Evolutionary conservation across 2,797 vertebrate genomes (phyloP).

Genomic region (Hemibagrus guttatus): DNA sequence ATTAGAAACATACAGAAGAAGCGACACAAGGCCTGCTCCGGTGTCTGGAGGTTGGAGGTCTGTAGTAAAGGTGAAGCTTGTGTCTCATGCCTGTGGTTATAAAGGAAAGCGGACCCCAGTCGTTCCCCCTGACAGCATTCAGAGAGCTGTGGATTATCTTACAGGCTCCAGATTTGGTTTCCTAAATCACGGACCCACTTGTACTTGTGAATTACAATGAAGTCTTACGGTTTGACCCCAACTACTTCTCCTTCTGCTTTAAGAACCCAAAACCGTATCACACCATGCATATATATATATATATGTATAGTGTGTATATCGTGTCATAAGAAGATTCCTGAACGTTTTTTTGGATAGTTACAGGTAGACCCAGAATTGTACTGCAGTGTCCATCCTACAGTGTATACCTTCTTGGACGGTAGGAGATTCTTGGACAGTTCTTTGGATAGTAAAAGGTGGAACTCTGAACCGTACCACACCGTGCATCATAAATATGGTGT

Average conservation of each 20-base stretch:
- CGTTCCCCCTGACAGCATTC: not conserved
- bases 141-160: slow-evolving; percentile 3
- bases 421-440: too few relatives aligned
- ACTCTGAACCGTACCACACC: too few relatives aligned
- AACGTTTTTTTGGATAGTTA: too few relatives aligned
- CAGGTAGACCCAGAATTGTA: too few relatives aligned
- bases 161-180: slow-evolving; percentile 10
- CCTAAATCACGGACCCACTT: not conserved
- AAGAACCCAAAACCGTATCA: not conserved
- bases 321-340: too few relatives aligned
- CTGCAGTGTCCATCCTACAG: too few relatives aligned
- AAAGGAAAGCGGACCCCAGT: not conserved
- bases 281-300: not conserved
- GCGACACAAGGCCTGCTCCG: slow-evolving; percentile 5
- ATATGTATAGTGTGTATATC: not conserved
- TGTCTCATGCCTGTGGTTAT: slow-evolving; percentile 1
- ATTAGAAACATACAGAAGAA: not conserved
- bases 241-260: not conserved
- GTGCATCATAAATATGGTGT: too few relatives aligned
- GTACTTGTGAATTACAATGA: not conserved
- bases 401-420: too few relatives aligned
- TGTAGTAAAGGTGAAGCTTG: slow-evolving; percentile 16
- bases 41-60: slow-evolving; percentile 22
- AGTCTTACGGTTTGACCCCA: not conserved
- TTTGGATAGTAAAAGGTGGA: too few relatives aligned